A percentile compares a stretch with the other conserved stretches of the same genome.
phyloP scores from a whole-genome alignment of 2,113 vertebrate genomes.

The Promerops cafer region DNA sequence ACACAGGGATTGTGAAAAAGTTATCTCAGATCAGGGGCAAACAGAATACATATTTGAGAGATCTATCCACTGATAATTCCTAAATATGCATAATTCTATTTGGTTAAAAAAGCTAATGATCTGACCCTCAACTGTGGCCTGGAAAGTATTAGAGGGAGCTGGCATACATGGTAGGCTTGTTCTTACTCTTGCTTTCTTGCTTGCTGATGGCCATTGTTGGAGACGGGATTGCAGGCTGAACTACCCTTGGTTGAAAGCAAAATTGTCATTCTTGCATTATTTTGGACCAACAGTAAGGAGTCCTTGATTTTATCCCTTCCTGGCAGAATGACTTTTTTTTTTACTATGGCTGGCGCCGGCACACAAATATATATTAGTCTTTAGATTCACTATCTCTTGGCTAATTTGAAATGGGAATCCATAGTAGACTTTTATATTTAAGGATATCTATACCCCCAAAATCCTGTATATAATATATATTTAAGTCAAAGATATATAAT shows the following conservation, averaged over 20 bases:
- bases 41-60: neutral
- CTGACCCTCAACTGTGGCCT: neutral
- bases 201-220: neutral
- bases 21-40: neutral
- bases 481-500: neutral
- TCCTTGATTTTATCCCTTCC: neutral
- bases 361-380: neutral
- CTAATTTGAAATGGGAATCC: neutral
- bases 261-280: neutral
- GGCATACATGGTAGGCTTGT: neutral
- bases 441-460: fast-evolving
- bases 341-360: neutral
- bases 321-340: neutral
- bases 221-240: neutral
- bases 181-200: neutral
- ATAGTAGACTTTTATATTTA: neutral
- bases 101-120: neutral
- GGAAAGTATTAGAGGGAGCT: neutral
- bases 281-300: neutral
- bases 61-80: neutral
- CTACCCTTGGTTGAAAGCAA: neutral
- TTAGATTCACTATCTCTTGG: neutral
- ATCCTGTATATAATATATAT: neutral
- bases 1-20: neutral
- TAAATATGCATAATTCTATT: neutral